Percentiles rank a stretch among this genome's conserved stretches.
Evolutionary conservation across 2,888 invertebrate species (phyloP).

Genomic region (Linnaemya tessellans): DNA sequence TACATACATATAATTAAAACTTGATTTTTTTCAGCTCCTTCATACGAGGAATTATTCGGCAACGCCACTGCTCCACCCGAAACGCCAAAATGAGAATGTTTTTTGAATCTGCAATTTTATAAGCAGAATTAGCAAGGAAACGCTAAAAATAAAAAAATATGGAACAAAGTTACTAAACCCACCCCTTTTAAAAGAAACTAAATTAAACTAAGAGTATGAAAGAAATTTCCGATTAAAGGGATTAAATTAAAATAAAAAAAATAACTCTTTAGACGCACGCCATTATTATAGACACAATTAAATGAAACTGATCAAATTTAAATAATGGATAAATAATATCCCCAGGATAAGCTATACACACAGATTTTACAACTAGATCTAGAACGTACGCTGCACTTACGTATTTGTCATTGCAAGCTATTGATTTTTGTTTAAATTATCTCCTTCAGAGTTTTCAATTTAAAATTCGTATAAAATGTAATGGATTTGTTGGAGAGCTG

Average conservation of each 20-base stretch:
- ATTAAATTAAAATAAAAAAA: constrained; percentile 29
- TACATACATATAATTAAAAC: too few relatives aligned
- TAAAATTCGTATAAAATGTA: background rate
- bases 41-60: constrained; percentile 83
- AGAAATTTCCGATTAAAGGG: constrained; percentile 49
- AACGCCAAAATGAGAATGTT: constrained; percentile 75
- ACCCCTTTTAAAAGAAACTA: constrained; percentile 58
- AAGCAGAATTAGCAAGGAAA: constrained; percentile 19
- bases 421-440: background rate
- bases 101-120: constrained; percentile 26
- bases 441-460: background rate
- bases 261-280: constrained; percentile 32
- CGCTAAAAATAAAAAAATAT: constrained; percentile 41
- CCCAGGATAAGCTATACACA: background rate
- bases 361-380: background rate
- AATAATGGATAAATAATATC: background rate
- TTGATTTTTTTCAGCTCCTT: constrained; percentile 79
- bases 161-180: constrained; percentile 73
- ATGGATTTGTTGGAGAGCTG: too few relatives aligned
- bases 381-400: background rate
- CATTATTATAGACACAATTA: constrained; percentile 45
- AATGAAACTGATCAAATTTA: constrained; percentile 8
- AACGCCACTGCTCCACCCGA: constrained; percentile 77
- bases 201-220: constrained; percentile 10
- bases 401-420: background rate